Evolutionary conservation across 2,888 invertebrate genomes (phyloP).

Genomic region (Drosophila koepferae): DNA sequence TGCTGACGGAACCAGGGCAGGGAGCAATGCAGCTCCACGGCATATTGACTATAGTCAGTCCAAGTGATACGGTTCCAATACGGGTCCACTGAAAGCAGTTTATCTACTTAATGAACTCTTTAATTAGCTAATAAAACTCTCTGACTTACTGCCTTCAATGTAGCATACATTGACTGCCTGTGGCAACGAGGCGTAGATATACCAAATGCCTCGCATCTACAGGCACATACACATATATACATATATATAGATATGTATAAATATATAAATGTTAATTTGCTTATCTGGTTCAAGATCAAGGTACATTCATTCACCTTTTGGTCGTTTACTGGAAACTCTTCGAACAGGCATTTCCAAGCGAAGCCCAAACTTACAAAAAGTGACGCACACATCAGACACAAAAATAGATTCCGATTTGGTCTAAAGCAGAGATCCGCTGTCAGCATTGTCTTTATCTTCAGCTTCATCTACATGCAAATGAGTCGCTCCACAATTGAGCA

Average conservation of each 20-base stretch:
- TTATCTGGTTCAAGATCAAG: constrained; percentile 24
- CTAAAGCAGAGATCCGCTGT: constrained; percentile 28
- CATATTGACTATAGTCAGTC: constrained; percentile 47
- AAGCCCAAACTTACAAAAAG: constrained; percentile 13
- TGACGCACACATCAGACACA: constrained; percentile 15
- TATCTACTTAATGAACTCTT: background rate
- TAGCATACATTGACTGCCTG: constrained; percentile 22
- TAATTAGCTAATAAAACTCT: too few relatives aligned
- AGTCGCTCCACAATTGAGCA: constrained; percentile 51
- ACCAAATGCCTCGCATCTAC: constrained; percentile 60
- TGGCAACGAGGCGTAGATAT: constrained; percentile 50
- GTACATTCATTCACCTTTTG: constrained; percentile 48
- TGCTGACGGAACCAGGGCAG: constrained; percentile 64
- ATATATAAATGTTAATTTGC: constrained; percentile 30
- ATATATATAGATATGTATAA: background rate
- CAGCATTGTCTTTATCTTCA: constrained; percentile 37
- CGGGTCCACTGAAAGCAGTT: constrained; percentile 41
- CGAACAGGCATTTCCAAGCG: constrained; percentile 59
- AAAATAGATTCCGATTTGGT: constrained; percentile 21
- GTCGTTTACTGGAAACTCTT: constrained; percentile 55
- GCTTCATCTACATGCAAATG: constrained; percentile 62
- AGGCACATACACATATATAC: background rate
- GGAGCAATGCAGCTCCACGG: constrained; percentile 57
- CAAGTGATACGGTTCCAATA: constrained; percentile 62
- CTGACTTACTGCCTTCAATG: constrained; percentile 46